A percentile compares a stretch with the other conserved stretches of the same genome.
phyloP scores from a whole-genome alignment of 2,888 invertebrate genomes.

The Malachius bipustulatus region DNA sequence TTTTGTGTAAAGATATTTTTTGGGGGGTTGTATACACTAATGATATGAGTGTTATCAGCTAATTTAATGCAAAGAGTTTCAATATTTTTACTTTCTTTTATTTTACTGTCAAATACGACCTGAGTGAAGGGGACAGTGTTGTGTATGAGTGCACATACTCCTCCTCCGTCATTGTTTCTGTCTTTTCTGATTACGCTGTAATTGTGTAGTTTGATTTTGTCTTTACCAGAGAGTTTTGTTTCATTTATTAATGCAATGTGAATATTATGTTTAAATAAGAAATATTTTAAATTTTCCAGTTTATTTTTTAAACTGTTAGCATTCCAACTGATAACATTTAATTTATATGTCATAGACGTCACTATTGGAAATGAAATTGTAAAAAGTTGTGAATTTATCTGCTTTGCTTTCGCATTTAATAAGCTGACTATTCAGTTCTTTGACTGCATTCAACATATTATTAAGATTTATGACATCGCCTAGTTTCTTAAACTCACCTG shows the following conservation, averaged over 20 bases:
- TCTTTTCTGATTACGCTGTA: constrained; percentile 8
- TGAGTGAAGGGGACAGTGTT: too few relatives aligned
- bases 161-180: constrained; percentile 7
- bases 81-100: neutral
- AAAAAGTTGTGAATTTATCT: too few relatives aligned
- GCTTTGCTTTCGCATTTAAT: too few relatives aligned
- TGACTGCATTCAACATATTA: too few relatives aligned
- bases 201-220: constrained; percentile 5
- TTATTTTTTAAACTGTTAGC: constrained; percentile 11
- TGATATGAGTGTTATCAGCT: constrained; percentile 3
- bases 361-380: too few relatives aligned
- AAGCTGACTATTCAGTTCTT: too few relatives aligned
- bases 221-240: constrained; percentile 4
- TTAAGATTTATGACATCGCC: too few relatives aligned
- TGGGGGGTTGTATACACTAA: constrained; percentile 9
- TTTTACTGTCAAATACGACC: too few relatives aligned
- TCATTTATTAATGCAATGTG: constrained; percentile 10
- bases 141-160: constrained; percentile 7
- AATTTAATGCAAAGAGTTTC: constrained; percentile 7
- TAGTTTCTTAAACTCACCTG: too few relatives aligned
- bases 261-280: constrained; percentile 5
- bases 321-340: constrained; percentile 11
- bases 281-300: constrained; percentile 6
- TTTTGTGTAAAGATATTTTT: constrained; percentile 5
- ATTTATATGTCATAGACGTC: too few relatives aligned